Base-by-base conservation (phyloP, 2,888 invertebrate genomes). In the Graphium colonna region DNA sequence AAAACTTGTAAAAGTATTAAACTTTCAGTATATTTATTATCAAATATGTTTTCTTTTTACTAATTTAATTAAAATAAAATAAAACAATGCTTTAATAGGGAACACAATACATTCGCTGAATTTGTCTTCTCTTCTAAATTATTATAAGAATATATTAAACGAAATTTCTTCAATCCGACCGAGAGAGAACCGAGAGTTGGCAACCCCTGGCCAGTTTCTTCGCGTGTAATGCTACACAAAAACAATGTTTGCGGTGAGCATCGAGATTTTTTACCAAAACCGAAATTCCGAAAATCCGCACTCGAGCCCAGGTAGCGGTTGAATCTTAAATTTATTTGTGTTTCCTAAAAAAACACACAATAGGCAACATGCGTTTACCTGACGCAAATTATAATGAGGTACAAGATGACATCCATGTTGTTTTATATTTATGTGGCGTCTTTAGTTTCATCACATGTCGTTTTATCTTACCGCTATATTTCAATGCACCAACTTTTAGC, bases 241-340 rank as follows among this genome's bases (percentile, higher is more conserved):
- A 85, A 87, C 88, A 85, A 86, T 87, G 86, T 87, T 87, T 87
- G 87, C 79, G 88, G 89, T 81, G 82, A 82, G 77, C 82, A 79
- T 82, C 71, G 65, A 56, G 59, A 74, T 85, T 88, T 83, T 89
- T 85, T 73, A 65, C 63, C 68, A 82, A 82, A 82, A 72, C 72
- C 74, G 51, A 77, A 79, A 81, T 81, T 77, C 85, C 83, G 80
- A 79, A 79, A 85, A 83, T 82, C 82, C 77, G 79, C 81, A 80
- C 82, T 86, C 77, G 69, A 76, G 68, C 63, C 75, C 88, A 89
- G 88, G 89, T 88, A 89, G 89, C 87, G 67, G 77, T 82, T 78
- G 77, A 73, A 79, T 73, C 17, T 73, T 79, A 80, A 82, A 79
- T 75, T 75, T 86, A 79, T 89, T 88, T 88, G 88, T 86, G 83